Base-by-base conservation (phyloP, 2,797 vertebrate genomes). In the Xyrichtys novacula region DNA sequence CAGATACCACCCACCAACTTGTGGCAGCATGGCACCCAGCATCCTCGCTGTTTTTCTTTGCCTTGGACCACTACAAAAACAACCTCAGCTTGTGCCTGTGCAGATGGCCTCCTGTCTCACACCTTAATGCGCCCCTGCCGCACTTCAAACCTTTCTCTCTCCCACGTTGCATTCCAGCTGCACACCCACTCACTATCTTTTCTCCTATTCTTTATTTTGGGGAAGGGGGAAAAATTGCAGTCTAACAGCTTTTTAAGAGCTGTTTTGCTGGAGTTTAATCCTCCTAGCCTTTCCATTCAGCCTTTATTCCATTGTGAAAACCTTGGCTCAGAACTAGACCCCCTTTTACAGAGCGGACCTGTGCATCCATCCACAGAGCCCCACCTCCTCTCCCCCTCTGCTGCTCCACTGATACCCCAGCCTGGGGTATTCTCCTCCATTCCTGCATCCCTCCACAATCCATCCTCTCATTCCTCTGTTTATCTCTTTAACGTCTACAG, bases 231-330 rank as follows among this genome's bases (percentile, higher is more conserved):
- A 88, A 93, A 93, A 94, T 94, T 93, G 93, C 91, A 90, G 86
- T 78, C 90, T 94, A 94, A 95, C 93, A 91, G 93, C 90, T 92
- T 94, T 95, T 93, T 92, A 94, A 94, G 91, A 93, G 93, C 91
- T 91, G 92, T 93, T 93, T 92, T 93, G 86, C 89, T 64, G 47
- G 88, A 88, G 88, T 93, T 91, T 94, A 94, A 94, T 94, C 93
- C 93, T 91, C 86, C 92, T 72, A 84, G 85, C 85, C 80, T 91
- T 75, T 83, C 83, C 83, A 92, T 92, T 92, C 90, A 92, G 86
- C 82, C 87, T 90, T 92, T 91, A 86, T 91, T 89, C 90, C 81
- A 91, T 95, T 95, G 92, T 94, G 79, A 88, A 90, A 89, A 86
- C 90, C 91, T 92, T 93, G 93, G 92, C 93, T 93, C 84, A 83